Conservation (phyloP, 2,797 vertebrate genomes). For the Pogoniulus pusillus region DNA sequence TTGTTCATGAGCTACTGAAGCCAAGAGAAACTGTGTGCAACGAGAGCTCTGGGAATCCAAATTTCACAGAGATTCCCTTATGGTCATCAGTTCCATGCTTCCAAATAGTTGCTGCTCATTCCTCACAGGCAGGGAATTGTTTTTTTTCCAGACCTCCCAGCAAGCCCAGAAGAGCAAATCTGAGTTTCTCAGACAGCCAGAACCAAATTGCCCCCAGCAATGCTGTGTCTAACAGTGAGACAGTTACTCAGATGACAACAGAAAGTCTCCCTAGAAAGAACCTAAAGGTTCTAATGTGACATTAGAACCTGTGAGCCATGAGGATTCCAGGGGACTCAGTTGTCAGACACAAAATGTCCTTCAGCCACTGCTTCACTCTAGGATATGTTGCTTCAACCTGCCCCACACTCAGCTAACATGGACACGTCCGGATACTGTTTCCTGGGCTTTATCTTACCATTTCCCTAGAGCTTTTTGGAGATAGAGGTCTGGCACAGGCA, state of each 20-base stretch:
- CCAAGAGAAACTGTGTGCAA: not conserved
- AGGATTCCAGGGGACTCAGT: not conserved
- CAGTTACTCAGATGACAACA: not conserved
- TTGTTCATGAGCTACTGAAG: not conserved
- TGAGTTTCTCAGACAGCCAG: not conserved
- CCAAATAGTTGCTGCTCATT: not conserved
- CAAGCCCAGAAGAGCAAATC: not conserved
- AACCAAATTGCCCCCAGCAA: not conserved
- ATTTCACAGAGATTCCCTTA: not conserved
- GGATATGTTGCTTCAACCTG: not conserved
- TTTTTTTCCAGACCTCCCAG: not conserved
- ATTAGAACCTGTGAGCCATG: not conserved
- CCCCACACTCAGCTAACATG: not conserved
- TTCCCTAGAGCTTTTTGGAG: not conserved
- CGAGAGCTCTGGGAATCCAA: not conserved
- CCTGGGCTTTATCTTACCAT: not conserved
- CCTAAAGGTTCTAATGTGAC: too few species aligned
- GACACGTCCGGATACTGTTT: not conserved
- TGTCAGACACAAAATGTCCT: not conserved
- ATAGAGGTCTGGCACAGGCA: not conserved
- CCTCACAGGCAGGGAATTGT: not conserved
- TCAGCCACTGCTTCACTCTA: fast-evolving
- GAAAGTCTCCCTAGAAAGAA: not conserved
- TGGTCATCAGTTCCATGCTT: not conserved
- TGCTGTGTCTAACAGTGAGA: not conserved